Percentiles rank a stretch among this genome's conserved stretches.
These are phyloP conservation scores for Phenganax stokvisi DNA, from an alignment of 92 coral and sea anemone genomes.

Conservation along the genomic window DNA sequence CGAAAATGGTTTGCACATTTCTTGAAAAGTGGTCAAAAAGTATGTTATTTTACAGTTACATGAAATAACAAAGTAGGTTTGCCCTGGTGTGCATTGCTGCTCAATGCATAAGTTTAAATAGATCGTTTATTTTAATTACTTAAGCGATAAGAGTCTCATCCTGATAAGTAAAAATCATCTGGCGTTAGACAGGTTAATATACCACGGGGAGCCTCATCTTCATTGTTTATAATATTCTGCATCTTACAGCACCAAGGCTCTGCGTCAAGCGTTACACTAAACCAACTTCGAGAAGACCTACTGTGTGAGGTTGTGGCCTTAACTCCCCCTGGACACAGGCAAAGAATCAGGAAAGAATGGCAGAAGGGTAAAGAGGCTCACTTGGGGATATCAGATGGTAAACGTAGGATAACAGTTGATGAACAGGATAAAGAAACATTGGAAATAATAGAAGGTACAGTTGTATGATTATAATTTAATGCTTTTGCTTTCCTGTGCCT, in stretches of 20 bases:
- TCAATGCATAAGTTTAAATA: no score
- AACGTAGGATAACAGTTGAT: slow-evolving; percentile 40
- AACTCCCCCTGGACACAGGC: slow-evolving; percentile 59
- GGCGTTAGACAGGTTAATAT: no score
- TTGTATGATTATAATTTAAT: background rate
- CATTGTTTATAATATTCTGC: background rate
- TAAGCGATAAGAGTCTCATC: background rate
- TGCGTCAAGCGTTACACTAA: slow-evolving; percentile 25
- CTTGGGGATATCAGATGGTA: slow-evolving; percentile 19
- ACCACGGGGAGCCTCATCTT: no score
- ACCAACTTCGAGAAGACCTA: slow-evolving; percentile 69
- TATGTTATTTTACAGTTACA: slow-evolving; percentile 7
- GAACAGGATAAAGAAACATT: slow-evolving; percentile 87
- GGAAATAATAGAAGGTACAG: slow-evolving; percentile 85
- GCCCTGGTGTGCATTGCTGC: no score
- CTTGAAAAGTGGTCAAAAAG: slow-evolving; percentile 89
- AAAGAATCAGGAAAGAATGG: slow-evolving; percentile 41
- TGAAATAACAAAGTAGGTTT: no score
- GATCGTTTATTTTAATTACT: background rate
- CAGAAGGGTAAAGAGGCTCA: slow-evolving; percentile 38
- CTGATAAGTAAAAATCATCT: background rate
- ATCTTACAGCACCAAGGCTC: background rate
- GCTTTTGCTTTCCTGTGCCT: background rate
- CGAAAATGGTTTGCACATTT: slow-evolving; percentile 93
- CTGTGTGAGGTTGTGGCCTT: slow-evolving; percentile 66